Evolutionary conservation across 2,888 invertebrate species (phyloP).

Genomic region (Eupithecia subumbrata): DNA sequence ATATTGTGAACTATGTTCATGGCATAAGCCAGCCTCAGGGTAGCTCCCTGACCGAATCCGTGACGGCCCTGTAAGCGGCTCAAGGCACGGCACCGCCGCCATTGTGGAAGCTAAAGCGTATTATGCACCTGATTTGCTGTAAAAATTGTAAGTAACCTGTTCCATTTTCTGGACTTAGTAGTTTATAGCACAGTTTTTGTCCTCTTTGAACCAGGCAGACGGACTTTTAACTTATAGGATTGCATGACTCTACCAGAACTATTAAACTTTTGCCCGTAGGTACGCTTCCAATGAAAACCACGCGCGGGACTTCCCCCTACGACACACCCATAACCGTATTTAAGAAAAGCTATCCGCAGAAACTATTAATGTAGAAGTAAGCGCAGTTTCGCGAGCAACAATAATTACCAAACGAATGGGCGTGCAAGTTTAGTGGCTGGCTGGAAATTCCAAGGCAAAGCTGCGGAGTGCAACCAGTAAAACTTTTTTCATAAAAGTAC

Average conservation of each 20-base stretch:
- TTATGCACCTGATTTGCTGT: conserved; percentile 34
- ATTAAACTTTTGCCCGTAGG: neutral
- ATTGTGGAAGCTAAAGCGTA: conserved; percentile 29
- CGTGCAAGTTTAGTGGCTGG: conserved; percentile 52
- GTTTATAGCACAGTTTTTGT: neutral
- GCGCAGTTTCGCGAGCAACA: conserved; percentile 33
- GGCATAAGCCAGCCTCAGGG: conserved; percentile 39
- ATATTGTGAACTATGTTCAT: conserved; percentile 9
- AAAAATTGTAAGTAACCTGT: conserved; percentile 24
- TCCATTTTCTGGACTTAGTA: neutral
- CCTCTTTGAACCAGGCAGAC: neutral
- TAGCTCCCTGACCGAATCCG: conserved; percentile 57
- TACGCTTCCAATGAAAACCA: neutral
- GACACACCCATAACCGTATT: conserved; percentile 17
- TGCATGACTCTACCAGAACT: neutral
- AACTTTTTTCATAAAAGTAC: conserved; percentile 83
- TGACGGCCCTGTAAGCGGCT: conserved; percentile 67
- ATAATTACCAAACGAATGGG: conserved; percentile 41
- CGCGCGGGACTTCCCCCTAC: neutral
- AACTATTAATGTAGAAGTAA: conserved; percentile 35
- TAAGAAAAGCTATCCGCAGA: conserved; percentile 21
- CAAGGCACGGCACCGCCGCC: conserved; percentile 51
- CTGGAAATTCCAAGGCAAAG: conserved; percentile 61
- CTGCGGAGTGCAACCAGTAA: conserved; percentile 68
- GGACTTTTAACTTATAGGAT: neutral